Conservation (phyloP, 2,797 vertebrate species). For the Gallirallus australis region DNA sequence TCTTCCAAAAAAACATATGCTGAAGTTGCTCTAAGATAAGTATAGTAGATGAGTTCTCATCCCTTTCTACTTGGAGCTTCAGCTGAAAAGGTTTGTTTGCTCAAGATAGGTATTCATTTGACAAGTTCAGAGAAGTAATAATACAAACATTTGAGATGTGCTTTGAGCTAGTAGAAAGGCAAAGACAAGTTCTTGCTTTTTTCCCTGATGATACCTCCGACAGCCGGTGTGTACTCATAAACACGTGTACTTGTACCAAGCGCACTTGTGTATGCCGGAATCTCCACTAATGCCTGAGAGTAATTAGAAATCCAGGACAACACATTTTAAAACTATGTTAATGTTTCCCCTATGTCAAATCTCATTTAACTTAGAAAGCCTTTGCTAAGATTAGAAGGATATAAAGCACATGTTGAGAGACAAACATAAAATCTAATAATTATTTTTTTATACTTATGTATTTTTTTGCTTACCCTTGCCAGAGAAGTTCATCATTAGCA, state of each 20-base stretch:
- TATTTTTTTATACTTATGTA: background rate
- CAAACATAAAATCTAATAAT: background rate
- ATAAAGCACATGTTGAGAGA: background rate
- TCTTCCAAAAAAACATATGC: background rate
- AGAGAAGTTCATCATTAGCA: conserved; percentile 95
- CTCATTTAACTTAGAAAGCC: background rate
- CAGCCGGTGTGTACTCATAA: background rate
- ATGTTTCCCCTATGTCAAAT: background rate
- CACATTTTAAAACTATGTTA: background rate
- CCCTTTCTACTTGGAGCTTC: background rate
- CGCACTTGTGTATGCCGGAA: background rate
- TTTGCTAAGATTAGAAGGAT: background rate
- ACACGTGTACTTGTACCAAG: background rate
- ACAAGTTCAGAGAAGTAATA: background rate
- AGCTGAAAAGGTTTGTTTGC: background rate
- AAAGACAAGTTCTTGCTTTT: background rate
- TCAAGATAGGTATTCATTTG: background rate
- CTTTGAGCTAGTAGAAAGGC: background rate
- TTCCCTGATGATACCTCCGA: background rate
- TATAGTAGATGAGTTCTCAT: background rate
- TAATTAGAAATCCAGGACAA: background rate
- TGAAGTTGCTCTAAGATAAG: background rate
- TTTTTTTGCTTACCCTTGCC: conserved; percentile 91
- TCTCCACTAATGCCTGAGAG: background rate
- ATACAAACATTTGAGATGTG: background rate